Percentiles rank a stretch among this genome's conserved stretches.
Evolutionary conservation across 2,113 vertebrate genomes (phyloP).

Genomic region (Arizona elegans): DNA sequence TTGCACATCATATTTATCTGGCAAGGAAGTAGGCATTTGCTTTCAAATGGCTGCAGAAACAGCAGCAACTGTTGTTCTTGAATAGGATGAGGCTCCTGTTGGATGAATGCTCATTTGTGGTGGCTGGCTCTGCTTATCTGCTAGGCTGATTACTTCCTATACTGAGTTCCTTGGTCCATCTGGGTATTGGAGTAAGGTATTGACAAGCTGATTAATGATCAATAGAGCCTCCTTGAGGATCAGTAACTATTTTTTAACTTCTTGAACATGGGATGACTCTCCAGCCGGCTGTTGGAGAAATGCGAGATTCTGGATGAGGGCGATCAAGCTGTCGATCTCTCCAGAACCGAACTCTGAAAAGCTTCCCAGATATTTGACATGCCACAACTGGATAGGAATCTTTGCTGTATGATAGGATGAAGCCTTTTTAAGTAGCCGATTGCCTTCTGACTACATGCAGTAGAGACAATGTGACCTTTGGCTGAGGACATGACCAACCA

Average conservation of each 20-base stretch:
- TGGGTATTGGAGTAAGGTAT: neutral
- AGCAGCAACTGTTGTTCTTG: neutral
- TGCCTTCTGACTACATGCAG: neutral
- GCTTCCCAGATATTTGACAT: neutral
- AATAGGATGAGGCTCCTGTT: neutral
- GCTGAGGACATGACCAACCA: neutral
- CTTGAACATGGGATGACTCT: neutral
- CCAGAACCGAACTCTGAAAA: neutral
- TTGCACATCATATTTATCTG: neutral
- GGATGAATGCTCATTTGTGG: neutral
- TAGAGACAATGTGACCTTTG: neutral
- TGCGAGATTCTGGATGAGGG: neutral
- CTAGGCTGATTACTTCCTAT: neutral
- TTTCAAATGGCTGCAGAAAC: neutral
- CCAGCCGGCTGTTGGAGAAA: neutral
- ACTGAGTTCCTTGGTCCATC: neutral
- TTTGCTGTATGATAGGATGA: neutral
- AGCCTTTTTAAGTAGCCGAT: neutral
- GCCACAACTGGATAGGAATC: neutral
- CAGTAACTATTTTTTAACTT: neutral
- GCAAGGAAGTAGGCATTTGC: neutral
- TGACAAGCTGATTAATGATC: neutral
- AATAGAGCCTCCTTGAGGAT: neutral
- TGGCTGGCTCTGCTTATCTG: neutral
- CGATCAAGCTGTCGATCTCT: neutral